Percentiles rank a stretch among this genome's conserved stretches.
Conservation (phyloP, 2,113 vertebrate genomes). For the Ceyx cyanopectus region DNA sequence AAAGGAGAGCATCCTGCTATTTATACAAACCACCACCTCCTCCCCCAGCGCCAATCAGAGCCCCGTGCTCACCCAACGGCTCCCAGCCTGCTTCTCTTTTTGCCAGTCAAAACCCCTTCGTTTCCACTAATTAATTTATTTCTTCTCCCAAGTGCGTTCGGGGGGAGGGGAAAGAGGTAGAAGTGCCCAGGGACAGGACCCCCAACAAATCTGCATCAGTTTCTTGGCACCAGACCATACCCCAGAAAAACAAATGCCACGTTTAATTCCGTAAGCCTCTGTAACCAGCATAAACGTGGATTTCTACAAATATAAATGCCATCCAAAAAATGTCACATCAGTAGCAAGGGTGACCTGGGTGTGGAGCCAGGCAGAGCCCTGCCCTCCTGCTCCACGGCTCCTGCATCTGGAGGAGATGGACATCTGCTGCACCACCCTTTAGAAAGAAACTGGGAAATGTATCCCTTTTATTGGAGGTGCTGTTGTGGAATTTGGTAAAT, state of each 20-base stretch:
- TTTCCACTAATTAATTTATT: background rate
- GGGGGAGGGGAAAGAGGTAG: background rate
- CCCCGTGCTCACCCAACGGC: background rate
- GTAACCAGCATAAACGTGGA: background rate
- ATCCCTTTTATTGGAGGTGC: background rate
- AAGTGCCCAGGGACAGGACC: background rate
- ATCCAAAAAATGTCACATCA: background rate
- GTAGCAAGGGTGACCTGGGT: background rate
- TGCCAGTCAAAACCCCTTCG: background rate
- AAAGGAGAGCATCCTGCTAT: constrained; percentile 16
- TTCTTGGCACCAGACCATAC: background rate
- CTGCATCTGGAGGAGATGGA: background rate
- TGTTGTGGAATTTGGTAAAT: constrained; percentile 4
- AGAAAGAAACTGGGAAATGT: background rate
- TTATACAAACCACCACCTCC: background rate
- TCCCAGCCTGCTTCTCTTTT: background rate
- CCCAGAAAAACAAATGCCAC: constrained; percentile 30
- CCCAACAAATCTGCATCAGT: background rate
- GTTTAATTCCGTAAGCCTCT: background rate
- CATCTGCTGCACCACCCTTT: background rate
- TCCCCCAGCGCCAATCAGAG: background rate
- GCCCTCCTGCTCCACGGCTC: background rate
- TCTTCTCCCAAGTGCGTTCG: background rate
- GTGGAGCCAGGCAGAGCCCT: background rate
- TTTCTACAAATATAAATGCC: constrained; percentile 10